Evolutionary conservation across 2,888 invertebrate genomes (phyloP).

Genomic region (Nomada hirtipes): DNA sequence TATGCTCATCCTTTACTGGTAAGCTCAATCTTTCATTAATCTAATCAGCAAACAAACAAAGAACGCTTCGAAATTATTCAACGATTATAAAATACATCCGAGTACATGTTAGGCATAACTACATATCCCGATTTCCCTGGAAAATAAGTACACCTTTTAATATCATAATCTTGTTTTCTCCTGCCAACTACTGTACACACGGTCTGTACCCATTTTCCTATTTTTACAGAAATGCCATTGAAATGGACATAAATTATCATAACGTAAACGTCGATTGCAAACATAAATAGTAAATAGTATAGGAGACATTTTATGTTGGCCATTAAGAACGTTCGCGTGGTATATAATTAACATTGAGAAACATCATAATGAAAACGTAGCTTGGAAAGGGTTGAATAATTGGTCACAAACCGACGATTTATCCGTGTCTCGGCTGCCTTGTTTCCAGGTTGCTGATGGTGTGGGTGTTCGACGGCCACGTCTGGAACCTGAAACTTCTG

Average conservation of each 20-base stretch:
- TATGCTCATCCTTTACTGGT: slow-evolving; percentile 92
- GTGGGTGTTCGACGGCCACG: slow-evolving; percentile 94
- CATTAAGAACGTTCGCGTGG: not conserved
- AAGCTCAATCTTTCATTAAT: slow-evolving; percentile 42
- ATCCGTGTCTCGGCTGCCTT: not conserved
- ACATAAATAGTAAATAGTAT: not conserved
- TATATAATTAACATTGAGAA: not conserved
- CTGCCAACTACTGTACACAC: no score
- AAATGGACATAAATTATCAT: slow-evolving; percentile 7
- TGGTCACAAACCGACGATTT: not conserved
- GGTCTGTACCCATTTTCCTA: not conserved
- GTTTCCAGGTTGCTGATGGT: slow-evolving; percentile 90
- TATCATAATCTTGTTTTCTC: no score
- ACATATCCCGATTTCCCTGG: no score
- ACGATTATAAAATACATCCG: no score
- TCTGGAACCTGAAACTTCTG: slow-evolving; percentile 93
- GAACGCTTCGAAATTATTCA: no score
- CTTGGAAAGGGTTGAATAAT: not conserved
- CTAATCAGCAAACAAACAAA: not conserved
- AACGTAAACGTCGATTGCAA: not conserved
- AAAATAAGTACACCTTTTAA: no score
- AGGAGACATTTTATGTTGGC: not conserved
- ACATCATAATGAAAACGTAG: not conserved
- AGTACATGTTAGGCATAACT: no score
- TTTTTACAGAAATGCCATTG: not conserved